Percentiles rank a stretch among this genome's conserved stretches.
These are phyloP conservation scores for Bathynomus jamesi DNA, from an alignment of 1,140 invertebrate genomes.

Conservation along the genomic window DNA sequence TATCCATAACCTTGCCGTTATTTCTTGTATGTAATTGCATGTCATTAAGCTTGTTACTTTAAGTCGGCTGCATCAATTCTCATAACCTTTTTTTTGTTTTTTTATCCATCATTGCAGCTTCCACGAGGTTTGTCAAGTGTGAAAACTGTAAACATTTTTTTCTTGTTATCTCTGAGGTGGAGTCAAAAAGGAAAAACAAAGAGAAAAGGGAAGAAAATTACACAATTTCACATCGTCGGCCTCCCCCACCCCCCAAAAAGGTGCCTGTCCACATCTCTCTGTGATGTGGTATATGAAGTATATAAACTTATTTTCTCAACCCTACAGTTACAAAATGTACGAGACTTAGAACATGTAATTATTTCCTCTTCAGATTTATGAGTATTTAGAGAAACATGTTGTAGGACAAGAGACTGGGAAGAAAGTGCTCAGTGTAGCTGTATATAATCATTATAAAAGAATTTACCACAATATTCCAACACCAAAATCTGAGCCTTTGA, in stretches of 20 bases:
- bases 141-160: conserved; percentile 98
- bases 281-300: background rate
- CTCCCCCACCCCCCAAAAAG: conserved; percentile 88
- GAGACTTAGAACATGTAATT: background rate
- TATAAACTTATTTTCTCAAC: background rate
- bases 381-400: conserved; percentile 91
- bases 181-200: conserved; percentile 47
- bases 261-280: conserved; percentile 42
- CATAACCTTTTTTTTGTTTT: too few relatives aligned
- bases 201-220: conserved; percentile 23
- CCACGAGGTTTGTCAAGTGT: conserved; percentile 84
- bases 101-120: conserved; percentile 39
- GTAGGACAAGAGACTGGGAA: conserved; percentile 97
- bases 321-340: background rate
- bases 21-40: too few relatives aligned
- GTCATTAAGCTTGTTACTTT: too few relatives aligned
- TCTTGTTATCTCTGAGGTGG: conserved; percentile 87
- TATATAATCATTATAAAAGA: conserved; percentile 98
- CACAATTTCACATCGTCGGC: conserved; percentile 56
- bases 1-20: too few relatives aligned
- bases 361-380: conserved; percentile 62
- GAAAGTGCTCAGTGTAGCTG: conserved; percentile 95
- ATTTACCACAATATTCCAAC: conserved; percentile 86
- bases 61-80: too few relatives aligned
- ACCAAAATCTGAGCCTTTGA: conserved; percentile 38